A percentile compares a stretch with the other conserved stretches of the same genome.
These are phyloP conservation scores for Panthera tigris DNA, from an alignment of 2,113 vertebrate genomes.

Conservation along the genomic window DNA sequence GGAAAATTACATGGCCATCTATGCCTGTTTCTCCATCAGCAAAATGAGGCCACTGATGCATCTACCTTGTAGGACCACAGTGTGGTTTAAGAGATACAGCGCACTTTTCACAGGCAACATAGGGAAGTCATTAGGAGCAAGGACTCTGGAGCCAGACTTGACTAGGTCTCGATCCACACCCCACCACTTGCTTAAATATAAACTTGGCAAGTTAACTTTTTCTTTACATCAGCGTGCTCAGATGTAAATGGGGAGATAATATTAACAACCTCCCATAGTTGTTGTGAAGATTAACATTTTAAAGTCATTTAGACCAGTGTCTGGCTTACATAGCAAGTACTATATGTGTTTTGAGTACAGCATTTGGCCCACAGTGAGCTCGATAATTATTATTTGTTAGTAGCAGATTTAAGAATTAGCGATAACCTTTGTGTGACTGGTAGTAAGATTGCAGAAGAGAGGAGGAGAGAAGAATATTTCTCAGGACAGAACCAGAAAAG, in stretches of 20 bases:
- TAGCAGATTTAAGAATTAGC: not conserved
- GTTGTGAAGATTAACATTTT: not conserved
- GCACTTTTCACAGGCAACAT: not conserved
- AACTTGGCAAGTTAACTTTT: not conserved
- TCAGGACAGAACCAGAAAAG: not conserved
- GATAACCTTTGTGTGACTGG: not conserved
- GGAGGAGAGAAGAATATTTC: not conserved
- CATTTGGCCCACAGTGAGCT: not conserved
- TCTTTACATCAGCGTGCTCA: not conserved
- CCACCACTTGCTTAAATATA: not conserved
- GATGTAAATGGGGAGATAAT: not conserved
- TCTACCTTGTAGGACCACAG: not conserved
- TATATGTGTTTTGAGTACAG: not conserved
- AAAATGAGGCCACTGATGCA: not conserved
- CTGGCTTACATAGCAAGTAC: not conserved
- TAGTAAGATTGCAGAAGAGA: not conserved
- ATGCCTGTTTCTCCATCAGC: not conserved
- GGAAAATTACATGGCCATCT: not conserved
- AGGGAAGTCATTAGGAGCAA: not conserved
- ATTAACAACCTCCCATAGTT: not conserved
- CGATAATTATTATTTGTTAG: not conserved
- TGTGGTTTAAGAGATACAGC: not conserved
- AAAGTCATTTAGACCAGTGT: not conserved
- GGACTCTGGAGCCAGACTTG: not conserved
- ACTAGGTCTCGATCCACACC: not conserved